These are phyloP conservation scores for Schizothorax lantsangensis DNA, from an alignment of 2,797 vertebrate species.

Conservation along the genomic window DNA sequence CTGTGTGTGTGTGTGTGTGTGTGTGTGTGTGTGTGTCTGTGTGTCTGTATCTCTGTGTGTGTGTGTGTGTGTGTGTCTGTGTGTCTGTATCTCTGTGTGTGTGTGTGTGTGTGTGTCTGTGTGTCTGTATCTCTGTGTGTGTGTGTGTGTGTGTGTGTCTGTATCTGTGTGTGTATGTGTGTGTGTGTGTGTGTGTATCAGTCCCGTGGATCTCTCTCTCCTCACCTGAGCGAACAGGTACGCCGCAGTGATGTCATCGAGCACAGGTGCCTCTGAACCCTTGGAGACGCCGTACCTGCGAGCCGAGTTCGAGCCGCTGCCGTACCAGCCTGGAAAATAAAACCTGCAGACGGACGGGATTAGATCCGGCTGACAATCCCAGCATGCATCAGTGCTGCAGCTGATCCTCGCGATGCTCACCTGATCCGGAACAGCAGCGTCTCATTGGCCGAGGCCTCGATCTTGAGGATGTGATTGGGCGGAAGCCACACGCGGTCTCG, in stretches of 20 bases:
- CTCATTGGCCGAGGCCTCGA: slow-evolving; percentile 80
- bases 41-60: too few species aligned
- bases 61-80: too few species aligned
- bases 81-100: too few species aligned
- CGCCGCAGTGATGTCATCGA: slow-evolving; percentile 90
- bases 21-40: too few species aligned
- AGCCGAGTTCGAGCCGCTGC: slow-evolving; percentile 78
- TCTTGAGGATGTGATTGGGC: slow-evolving; percentile 90
- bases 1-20: too few species aligned
- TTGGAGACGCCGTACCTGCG: slow-evolving; percentile 88
- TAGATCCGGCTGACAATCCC: neutral
- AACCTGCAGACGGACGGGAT: slow-evolving; percentile 75
- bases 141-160: too few species aligned
- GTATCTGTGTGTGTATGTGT: too few species aligned
- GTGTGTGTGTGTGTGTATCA: too few species aligned
- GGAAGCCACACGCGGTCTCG: slow-evolving; percentile 89
- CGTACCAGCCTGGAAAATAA: slow-evolving; percentile 94
- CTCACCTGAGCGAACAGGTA: slow-evolving; percentile 94
- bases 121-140: too few species aligned
- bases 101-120: too few species aligned
- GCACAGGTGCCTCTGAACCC: slow-evolving; percentile 86
- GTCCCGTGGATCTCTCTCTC: neutral
- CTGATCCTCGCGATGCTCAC: slow-evolving; percentile 56
- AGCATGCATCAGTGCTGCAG: neutral
- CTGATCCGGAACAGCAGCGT: slow-evolving; percentile 88